phyloP scores from a whole-genome alignment of 2,888 invertebrate species.

The Athalia rosae region DNA sequence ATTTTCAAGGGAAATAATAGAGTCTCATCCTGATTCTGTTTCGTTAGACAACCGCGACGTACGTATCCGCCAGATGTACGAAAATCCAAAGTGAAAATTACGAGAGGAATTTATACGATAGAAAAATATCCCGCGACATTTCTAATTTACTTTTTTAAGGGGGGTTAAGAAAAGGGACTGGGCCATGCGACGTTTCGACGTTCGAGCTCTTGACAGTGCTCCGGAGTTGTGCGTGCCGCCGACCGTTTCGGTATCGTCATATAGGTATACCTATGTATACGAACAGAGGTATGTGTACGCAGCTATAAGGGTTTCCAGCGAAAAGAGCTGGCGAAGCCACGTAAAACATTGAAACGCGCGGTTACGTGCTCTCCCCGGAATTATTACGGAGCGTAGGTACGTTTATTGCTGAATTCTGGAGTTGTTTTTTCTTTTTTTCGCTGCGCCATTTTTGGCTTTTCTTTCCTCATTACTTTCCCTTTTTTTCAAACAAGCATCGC shows the following conservation, averaged over 20 bases:
- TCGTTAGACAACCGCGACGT: no score
- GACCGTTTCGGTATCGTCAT: no score
- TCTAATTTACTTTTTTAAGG: no score
- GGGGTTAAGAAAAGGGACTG: not conserved
- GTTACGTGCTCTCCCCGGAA: conserved; percentile 36
- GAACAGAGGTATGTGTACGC: no score
- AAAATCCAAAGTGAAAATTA: no score
- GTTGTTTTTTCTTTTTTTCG: not conserved
- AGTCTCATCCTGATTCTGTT: no score
- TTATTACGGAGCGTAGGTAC: conserved; percentile 35
- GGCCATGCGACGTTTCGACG: not conserved
- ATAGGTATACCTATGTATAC: no score
- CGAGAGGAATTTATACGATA: no score
- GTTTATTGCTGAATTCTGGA: conserved; percentile 20
- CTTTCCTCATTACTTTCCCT: not conserved
- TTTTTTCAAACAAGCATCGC: no score
- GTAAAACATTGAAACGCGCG: conserved; percentile 39
- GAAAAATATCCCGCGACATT: no score
- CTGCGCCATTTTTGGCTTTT: not conserved
- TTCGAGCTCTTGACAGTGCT: conserved; percentile 32
- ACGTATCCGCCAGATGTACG: no score
- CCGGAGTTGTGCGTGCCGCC: not conserved
- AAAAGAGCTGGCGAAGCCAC: conserved; percentile 20
- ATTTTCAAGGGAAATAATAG: no score
- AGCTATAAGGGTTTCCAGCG: conserved; percentile 10